Base-by-base conservation (phyloP, 1,140 invertebrate species). In the Gryllus bimaculatus region DNA sequence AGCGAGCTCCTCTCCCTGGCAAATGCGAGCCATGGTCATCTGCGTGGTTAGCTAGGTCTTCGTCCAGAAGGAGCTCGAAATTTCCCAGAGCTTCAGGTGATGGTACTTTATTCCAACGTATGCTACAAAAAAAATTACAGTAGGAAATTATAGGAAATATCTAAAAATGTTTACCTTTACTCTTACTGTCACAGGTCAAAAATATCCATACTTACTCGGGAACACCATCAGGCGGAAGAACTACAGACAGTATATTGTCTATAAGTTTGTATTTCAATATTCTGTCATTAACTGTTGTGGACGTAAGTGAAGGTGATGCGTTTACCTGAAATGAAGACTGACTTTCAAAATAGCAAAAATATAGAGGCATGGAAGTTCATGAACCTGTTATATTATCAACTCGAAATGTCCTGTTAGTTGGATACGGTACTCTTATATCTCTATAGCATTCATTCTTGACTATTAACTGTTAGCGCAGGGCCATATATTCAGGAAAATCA, bases 181-280 rank as follows among this genome's bases (percentile, higher is more conserved):
- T 66, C 54, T 13, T 13, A 66, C 10, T 66, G 0, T 66, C 54
- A 13, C 10, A 66, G 54, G 54, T 66, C 10, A 66, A 66, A 66
- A 18, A 66, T 0, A 66, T 66, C 7, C 54, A 66, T 66, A 66
- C 54, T 66, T 66, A 66, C 54, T 98, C 96, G 49, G 96, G 96
- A 13, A 95, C 88, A 75, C 96, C 95, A 83, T 94, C 94, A 0
- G 95, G 92, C 3, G 96, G 95, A 47, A 98, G 84, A 0, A 98
- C 94, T 75, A 98, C 92, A 48, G 95, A 95, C 76, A 98, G 87
- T 79, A 98, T 96, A 85, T 98, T 98, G 83, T 97, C 95, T 79
- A 99, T 96, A 13, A 99, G 86, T 87, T 97, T 97, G 83, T 97
- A 96, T 84, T 99, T 99, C 80, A 98, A 89, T 83, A 98, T 97